Evolutionary conservation across 2,888 invertebrate genomes (phyloP).

Genomic region (Zonitis immaculata): DNA sequence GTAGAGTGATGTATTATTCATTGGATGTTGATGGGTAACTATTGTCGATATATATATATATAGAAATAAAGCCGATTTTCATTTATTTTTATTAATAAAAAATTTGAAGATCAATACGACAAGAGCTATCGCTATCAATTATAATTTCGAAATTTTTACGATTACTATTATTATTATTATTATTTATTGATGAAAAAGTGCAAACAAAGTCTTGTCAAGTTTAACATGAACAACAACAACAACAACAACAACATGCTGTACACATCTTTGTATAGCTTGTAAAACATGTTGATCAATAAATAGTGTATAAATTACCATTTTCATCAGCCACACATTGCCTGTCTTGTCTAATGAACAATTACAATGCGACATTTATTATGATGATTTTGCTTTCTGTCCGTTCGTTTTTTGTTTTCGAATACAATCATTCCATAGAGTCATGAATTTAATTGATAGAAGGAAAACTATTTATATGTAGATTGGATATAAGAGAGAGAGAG

Average conservation of each 20-base stretch:
- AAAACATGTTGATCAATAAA: slow-evolving; percentile 24
- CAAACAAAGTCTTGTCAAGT: slow-evolving; percentile 7
- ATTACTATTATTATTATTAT: too few relatives aligned
- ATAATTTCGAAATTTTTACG: too few relatives aligned
- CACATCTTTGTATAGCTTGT: slow-evolving; percentile 21
- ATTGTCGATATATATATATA: too few relatives aligned
- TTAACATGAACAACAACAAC: slow-evolving; percentile 19
- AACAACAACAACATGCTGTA: too few relatives aligned
- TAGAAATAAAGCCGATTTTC: neutral
- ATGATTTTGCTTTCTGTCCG: too few relatives aligned
- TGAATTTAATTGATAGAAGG: slow-evolving; percentile 5
- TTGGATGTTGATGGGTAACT: too few relatives aligned
- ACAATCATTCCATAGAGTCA: neutral
- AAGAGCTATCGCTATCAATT: too few relatives aligned
- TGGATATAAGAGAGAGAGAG: too few relatives aligned
- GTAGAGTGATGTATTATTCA: slow-evolving; percentile 15
- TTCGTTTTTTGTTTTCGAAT: too few relatives aligned
- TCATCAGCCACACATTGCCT: slow-evolving; percentile 14
- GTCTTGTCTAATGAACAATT: slow-evolving; percentile 22
- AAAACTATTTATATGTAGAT: slow-evolving; percentile 14
- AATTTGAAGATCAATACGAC: too few relatives aligned
- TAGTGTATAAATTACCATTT: slow-evolving; percentile 26
- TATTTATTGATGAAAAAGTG: neutral
- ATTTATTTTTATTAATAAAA: too few relatives aligned
- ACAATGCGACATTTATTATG: slow-evolving; percentile 24